A percentile compares a stretch with the other conserved stretches of the same genome.
Evolutionary conservation across 2,797 vertebrate species (phyloP).

Genomic region (Pipistrellus pygmaeus): DNA sequence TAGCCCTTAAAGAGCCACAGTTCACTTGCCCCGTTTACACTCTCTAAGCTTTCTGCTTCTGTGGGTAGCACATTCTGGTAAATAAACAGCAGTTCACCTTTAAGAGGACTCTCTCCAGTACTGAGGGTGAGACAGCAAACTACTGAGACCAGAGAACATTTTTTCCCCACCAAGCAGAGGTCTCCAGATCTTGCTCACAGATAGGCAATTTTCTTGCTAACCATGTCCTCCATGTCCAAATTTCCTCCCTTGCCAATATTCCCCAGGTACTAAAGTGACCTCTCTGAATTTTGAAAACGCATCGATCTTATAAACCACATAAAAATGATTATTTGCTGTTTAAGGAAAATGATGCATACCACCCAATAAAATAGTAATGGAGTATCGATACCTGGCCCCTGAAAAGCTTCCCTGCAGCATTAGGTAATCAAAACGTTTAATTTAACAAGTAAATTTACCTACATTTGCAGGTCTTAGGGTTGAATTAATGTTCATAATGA

Average conservation of each 20-base stretch:
- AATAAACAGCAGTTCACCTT: slow-evolving; percentile 78
- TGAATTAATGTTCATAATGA: background rate
- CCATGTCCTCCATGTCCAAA: background rate
- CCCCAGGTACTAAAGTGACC: background rate
- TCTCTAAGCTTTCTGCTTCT: slow-evolving; percentile 44
- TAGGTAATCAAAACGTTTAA: background rate
- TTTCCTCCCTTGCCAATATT: background rate
- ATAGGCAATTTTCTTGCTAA: slow-evolving; percentile 18
- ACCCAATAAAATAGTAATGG: background rate
- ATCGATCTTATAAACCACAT: slow-evolving; percentile 30
- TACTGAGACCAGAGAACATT: slow-evolving; percentile 43
- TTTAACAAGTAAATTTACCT: slow-evolving; percentile 39
- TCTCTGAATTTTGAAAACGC: slow-evolving; percentile 49
- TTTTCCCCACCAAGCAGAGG: slow-evolving; percentile 49
- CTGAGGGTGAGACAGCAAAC: slow-evolving; percentile 65
- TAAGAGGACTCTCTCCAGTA: slow-evolving; percentile 74
- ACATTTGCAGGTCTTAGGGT: slow-evolving; percentile 21
- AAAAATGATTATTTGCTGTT: slow-evolving; percentile 54
- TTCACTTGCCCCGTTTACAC: slow-evolving; percentile 66
- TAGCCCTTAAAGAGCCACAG: slow-evolving; percentile 45
- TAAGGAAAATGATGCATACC: background rate
- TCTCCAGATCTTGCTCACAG: slow-evolving; percentile 26
- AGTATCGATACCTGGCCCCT: background rate
- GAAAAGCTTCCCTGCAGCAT: background rate
- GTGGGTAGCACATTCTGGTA: slow-evolving; percentile 59